phyloP scores from a whole-genome alignment of 2,888 invertebrate genomes.

The Agrotis clavis region DNA sequence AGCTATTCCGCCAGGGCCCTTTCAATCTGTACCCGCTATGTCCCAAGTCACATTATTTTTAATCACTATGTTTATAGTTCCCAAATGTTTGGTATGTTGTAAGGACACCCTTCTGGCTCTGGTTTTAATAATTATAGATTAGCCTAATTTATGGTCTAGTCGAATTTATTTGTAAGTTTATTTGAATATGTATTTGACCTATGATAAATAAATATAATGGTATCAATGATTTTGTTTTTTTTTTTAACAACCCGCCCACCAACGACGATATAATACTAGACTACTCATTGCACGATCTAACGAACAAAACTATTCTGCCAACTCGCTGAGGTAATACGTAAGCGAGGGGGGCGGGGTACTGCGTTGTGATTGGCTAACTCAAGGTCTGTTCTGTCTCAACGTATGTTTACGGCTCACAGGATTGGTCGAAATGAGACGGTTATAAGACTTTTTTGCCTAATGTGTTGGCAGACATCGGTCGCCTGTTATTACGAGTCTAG shows the following conservation, averaged over 20 bases:
- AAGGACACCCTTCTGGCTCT: conserved; percentile 30
- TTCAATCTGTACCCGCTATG: background rate
- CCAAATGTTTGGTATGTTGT: conserved; percentile 19
- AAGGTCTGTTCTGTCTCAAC: too few relatives aligned
- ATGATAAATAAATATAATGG: conserved; percentile 21
- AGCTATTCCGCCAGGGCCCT: conserved; percentile 37
- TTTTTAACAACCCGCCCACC: background rate
- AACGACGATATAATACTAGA: too few relatives aligned
- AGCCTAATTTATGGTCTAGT: conserved; percentile 73
- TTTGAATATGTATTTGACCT: conserved; percentile 34
- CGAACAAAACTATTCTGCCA: too few relatives aligned
- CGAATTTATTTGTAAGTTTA: conserved; percentile 63
- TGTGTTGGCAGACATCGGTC: too few relatives aligned
- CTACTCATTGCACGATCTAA: too few relatives aligned
- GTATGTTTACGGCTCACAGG: too few relatives aligned
- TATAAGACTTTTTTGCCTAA: too few relatives aligned
- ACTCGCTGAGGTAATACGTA: too few relatives aligned
- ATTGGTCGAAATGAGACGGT: too few relatives aligned
- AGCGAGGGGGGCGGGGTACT: too few relatives aligned
- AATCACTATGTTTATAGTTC: conserved; percentile 14
- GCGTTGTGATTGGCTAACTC: too few relatives aligned
- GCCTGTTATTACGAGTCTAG: too few relatives aligned
- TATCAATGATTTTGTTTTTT: conserved; percentile 4
- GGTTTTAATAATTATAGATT: conserved; percentile 47
- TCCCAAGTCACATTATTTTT: conserved; percentile 14